Evolutionary conservation across 2,113 vertebrate species (phyloP).

Genomic region (Trachemys scripta): DNA sequence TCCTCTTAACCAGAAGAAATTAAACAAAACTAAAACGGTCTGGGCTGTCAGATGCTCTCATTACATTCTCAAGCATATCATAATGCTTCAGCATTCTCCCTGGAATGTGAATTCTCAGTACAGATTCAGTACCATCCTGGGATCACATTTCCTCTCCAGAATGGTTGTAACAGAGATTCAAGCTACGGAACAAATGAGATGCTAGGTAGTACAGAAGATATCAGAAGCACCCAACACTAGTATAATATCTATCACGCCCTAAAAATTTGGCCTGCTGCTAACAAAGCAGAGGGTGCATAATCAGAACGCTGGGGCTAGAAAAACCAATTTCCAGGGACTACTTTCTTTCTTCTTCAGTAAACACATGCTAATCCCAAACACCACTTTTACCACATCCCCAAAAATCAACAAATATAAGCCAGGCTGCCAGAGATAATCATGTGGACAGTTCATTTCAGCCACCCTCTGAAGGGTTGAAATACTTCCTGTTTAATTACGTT

Average conservation of each 20-base stretch:
- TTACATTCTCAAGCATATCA: background rate
- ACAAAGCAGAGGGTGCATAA: conserved; percentile 3
- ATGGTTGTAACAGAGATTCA: background rate
- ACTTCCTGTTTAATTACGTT: conserved; percentile 73
- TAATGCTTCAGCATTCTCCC: background rate
- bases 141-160: background rate
- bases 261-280: conserved; percentile 16
- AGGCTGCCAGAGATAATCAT: conserved; percentile 25
- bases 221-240: background rate
- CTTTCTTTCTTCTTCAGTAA: conserved; percentile 36
- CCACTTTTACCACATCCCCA: background rate
- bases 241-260: background rate
- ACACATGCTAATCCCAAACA: rapidly evolving
- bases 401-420: background rate
- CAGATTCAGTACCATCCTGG: conserved; percentile 1
- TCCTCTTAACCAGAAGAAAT: background rate
- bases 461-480: conserved; percentile 47
- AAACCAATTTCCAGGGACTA: background rate
- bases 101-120: background rate
- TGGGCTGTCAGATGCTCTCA: background rate
- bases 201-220: conserved; percentile 3
- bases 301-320: background rate
- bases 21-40: background rate
- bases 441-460: conserved; percentile 14
- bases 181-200: background rate